Evolutionary conservation across 2,888 invertebrate genomes (phyloP).

Genomic region (Noctua comes): DNA sequence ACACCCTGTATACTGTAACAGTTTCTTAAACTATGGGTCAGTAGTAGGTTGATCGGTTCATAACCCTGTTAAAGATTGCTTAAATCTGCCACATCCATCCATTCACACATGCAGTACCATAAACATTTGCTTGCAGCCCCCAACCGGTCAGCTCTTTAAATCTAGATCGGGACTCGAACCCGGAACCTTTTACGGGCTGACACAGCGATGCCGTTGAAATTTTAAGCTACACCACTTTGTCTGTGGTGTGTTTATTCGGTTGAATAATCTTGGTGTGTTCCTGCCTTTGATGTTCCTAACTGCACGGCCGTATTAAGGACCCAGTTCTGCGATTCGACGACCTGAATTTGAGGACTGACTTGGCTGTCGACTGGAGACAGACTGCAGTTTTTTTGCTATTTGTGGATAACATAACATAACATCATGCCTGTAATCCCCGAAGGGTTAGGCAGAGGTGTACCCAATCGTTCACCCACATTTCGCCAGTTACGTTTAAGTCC

Average conservation of each 20-base stretch:
- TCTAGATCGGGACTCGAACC: conserved; percentile 68
- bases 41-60: background rate
- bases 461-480: too few relatives aligned
- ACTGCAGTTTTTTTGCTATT: background rate
- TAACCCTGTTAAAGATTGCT: background rate
- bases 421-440: too few relatives aligned
- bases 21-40: background rate
- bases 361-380: background rate
- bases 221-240: conserved; percentile 64
- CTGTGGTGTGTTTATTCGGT: conserved; percentile 58
- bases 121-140: conserved; percentile 70
- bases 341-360: conserved; percentile 21
- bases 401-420: too few relatives aligned
- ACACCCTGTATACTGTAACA: background rate
- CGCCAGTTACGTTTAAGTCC: too few relatives aligned
- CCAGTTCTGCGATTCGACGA: conserved; percentile 9
- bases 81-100: conserved; percentile 36
- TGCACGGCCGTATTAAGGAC: conserved; percentile 9
- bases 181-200: conserved; percentile 71
- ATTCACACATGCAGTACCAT: conserved; percentile 23
- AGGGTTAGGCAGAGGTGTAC: too few relatives aligned
- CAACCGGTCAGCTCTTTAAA: conserved; percentile 72
- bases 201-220: conserved; percentile 65
- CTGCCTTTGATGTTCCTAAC: conserved; percentile 54
- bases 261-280: conserved; percentile 64